Percentiles rank a stretch among this genome's conserved stretches.
phyloP scores from a whole-genome alignment of 2,113 vertebrate species.

The Phocoena phocoena region DNA sequence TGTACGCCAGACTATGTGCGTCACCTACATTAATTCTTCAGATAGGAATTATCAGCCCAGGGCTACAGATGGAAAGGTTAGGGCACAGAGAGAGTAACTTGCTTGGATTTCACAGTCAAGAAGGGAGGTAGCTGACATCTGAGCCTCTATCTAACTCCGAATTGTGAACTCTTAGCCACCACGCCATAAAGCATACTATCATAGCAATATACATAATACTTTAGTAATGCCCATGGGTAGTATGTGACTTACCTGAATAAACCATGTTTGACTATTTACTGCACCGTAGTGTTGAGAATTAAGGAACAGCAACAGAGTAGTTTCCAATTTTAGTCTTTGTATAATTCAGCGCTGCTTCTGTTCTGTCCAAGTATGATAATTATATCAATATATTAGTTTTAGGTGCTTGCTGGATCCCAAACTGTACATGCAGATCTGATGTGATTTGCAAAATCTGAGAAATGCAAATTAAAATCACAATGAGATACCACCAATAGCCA shows the following conservation, averaged over 20 bases:
- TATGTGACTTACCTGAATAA: background rate
- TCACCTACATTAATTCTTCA: background rate
- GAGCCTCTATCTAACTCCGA: background rate
- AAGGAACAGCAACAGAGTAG: background rate
- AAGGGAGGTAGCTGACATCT: background rate
- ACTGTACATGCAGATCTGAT: background rate
- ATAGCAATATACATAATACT: accelerated
- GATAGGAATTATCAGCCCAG: background rate
- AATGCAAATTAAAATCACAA: too few relatives aligned
- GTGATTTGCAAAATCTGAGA: too few relatives aligned
- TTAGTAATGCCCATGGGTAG: background rate
- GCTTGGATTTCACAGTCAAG: background rate
- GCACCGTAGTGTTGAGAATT: background rate
- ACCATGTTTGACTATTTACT: background rate
- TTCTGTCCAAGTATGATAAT: background rate
- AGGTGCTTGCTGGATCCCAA: background rate
- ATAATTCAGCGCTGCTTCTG: background rate
- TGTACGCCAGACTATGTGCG: background rate
- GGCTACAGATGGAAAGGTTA: background rate
- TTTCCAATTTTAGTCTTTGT: background rate
- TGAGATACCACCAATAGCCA: too few relatives aligned
- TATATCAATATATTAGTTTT: background rate
- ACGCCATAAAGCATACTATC: accelerated
- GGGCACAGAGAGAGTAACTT: background rate
- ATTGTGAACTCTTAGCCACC: background rate